phyloP scores from a whole-genome alignment of 2,888 invertebrate species.

The Cylloceria caligata region DNA sequence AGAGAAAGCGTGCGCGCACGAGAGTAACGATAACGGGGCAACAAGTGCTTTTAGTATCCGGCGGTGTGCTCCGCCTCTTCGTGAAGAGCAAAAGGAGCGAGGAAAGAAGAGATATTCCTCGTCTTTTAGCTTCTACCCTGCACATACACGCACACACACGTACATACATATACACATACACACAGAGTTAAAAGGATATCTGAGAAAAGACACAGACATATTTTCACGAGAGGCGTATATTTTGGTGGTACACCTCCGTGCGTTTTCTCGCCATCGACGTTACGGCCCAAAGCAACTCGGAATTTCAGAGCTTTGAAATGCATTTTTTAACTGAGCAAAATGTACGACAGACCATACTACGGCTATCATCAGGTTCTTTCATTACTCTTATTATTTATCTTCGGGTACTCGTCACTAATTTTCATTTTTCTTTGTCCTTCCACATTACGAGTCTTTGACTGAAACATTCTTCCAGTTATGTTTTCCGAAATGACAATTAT shows the following conservation, averaged over 20 bases:
- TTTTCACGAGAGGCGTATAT: conserved; percentile 47
- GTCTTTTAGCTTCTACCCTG: conserved; percentile 51
- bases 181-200: conserved; percentile 7
- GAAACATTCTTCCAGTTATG: neutral
- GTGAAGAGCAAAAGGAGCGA: conserved; percentile 51
- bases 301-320: conserved; percentile 48
- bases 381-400: neutral
- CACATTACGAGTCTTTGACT: neutral
- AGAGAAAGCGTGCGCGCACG: conserved; percentile 49
- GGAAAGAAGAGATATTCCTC: conserved; percentile 62
- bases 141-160: conserved; percentile 22
- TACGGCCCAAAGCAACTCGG: conserved; percentile 7
- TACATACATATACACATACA: neutral
- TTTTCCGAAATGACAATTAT: neutral
- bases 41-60: conserved; percentile 80
- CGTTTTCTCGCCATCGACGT: conserved; percentile 15
- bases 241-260: conserved; percentile 25
- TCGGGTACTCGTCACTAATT: conserved; percentile 5
- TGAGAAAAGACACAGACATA: conserved; percentile 43
- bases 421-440: neutral
- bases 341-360: conserved; percentile 5
- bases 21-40: conserved; percentile 78
- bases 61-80: conserved; percentile 68
- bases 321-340: conserved; percentile 49
- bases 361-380: neutral